These are phyloP conservation scores for Chauna torquata DNA, from an alignment of 2,113 vertebrate species.

Conservation along the genomic window DNA sequence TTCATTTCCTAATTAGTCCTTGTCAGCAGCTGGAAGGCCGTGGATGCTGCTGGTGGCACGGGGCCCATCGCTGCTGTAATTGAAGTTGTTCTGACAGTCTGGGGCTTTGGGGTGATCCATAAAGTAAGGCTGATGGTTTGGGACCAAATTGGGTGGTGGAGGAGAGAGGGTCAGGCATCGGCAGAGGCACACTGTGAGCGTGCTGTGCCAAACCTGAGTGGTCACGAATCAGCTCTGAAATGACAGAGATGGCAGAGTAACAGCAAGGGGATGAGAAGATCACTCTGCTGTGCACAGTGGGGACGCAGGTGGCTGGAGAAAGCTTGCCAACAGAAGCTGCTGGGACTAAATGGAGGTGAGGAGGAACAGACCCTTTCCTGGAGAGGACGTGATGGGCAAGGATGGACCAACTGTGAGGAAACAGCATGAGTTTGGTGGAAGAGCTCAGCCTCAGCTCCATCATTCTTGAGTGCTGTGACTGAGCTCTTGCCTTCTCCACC, in stretches of 20 bases:
- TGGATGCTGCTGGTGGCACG: conserved; percentile 59
- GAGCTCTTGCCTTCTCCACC: not conserved
- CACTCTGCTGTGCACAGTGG: not conserved
- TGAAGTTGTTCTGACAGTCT: conserved; percentile 67
- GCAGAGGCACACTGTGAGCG: not conserved
- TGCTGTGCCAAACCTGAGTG: not conserved
- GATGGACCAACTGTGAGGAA: not conserved
- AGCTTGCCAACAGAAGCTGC: not conserved
- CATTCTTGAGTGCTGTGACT: not conserved
- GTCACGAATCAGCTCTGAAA: not conserved
- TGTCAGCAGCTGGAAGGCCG: conserved; percentile 71
- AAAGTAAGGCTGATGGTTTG: conserved; percentile 41
- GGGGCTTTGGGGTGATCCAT: conserved; percentile 49
- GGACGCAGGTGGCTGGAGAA: not conserved
- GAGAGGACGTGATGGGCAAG: not conserved
- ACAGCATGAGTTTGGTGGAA: not conserved
- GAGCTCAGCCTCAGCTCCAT: not conserved
- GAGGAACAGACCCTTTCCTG: not conserved
- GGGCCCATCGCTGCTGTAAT: conserved; percentile 64
- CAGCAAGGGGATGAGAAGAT: not conserved
- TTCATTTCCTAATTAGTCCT: conserved; percentile 80
- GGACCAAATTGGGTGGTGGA: conserved; percentile 14
- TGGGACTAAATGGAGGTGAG: not conserved
- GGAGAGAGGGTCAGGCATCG: conserved; percentile 12
- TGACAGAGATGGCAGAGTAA: not conserved